phyloP scores from a whole-genome alignment of 2,888 invertebrate species.

The Calameuta idolon region DNA sequence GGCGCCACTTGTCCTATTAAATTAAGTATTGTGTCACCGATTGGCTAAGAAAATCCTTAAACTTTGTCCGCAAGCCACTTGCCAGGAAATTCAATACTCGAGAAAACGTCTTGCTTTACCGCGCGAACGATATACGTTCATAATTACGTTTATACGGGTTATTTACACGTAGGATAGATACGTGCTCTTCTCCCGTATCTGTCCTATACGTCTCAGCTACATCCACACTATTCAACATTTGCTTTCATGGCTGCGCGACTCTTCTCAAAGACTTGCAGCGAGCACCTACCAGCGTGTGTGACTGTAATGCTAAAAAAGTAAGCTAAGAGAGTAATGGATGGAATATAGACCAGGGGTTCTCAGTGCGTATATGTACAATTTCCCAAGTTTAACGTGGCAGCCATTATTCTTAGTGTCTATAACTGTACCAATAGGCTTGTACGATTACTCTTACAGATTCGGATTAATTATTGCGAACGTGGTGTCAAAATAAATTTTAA shows the following conservation, averaged over 20 bases:
- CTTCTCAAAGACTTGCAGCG: not conserved
- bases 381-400: not conserved
- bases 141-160: not conserved
- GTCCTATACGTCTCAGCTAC: not conserved
- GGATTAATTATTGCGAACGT: no score
- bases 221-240: not conserved
- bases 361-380: not conserved
- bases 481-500: no score
- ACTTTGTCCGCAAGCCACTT: not conserved
- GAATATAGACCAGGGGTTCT: not conserved
- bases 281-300: not conserved
- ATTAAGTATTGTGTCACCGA: not conserved
- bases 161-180: not conserved
- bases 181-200: not conserved
- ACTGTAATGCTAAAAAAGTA: not conserved
- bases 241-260: not conserved
- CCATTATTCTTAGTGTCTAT: not conserved
- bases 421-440: not conserved
- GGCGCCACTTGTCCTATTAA: not conserved
- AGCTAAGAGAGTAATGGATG: not conserved
- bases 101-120: not conserved
- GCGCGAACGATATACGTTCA: not conserved
- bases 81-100: not conserved
- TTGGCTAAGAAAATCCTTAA: not conserved
- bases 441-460: no score